phyloP scores from a whole-genome alignment of 2,797 vertebrate genomes.

The Heteromormyrus szaboi region DNA sequence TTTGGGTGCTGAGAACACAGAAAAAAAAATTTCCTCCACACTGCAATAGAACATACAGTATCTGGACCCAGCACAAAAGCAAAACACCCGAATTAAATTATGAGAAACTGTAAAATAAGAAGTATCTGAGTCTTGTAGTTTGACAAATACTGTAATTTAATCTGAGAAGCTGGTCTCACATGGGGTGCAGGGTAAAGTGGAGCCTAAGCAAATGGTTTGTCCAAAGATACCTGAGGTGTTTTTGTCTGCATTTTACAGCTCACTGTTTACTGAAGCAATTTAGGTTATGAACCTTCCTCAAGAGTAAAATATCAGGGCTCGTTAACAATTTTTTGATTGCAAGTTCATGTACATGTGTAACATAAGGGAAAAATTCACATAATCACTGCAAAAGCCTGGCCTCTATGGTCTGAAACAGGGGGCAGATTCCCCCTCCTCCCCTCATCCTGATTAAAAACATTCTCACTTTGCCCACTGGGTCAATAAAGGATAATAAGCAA shows the following conservation, averaged over 20 bases:
- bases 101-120: background rate
- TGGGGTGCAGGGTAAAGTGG: background rate
- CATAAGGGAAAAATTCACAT: background rate
- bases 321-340: background rate
- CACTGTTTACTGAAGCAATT: background rate
- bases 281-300: background rate
- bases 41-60: background rate
- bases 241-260: background rate
- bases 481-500: conserved; percentile 4
- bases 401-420: background rate
- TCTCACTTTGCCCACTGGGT: background rate
- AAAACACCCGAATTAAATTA: background rate
- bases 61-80: background rate
- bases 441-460: background rate
- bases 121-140: background rate
- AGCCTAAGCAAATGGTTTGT: background rate
- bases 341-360: background rate
- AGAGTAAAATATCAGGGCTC: background rate
- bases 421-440: background rate
- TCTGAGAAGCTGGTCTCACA: background rate
- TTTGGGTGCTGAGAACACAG: background rate
- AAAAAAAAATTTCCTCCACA: background rate
- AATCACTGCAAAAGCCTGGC: background rate
- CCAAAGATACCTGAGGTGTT: background rate
- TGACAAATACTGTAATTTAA: background rate